These are phyloP conservation scores for Leptoteleia sp. DNA, from an alignment of 1,140 invertebrate genomes.

Conservation along the genomic window DNA sequence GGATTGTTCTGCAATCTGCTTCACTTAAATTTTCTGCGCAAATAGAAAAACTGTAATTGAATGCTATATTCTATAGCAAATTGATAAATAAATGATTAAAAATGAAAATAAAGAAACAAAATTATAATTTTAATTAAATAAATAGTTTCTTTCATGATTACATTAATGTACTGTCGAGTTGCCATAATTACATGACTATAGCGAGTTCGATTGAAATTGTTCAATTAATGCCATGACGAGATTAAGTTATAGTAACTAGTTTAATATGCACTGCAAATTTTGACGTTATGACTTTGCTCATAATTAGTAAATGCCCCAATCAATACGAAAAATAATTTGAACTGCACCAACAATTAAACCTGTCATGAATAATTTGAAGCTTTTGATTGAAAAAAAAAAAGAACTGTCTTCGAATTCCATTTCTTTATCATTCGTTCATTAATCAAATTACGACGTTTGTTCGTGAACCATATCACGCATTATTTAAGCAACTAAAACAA, in stretches of 20 bases:
- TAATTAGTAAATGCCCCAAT: slow-evolving; percentile 10
- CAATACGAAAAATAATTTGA: slow-evolving; percentile 3
- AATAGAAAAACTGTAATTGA: too few relatives aligned
- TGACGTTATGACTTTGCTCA: slow-evolving; percentile 19
- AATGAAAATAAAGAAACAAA: not conserved
- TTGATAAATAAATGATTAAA: too few relatives aligned
- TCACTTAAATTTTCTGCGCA: too few relatives aligned
- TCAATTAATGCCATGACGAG: slow-evolving; percentile 34
- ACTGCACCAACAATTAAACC: slow-evolving; percentile 1
- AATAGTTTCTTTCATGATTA: slow-evolving; percentile 5
- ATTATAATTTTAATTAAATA: not conserved
- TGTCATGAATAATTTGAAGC: not conserved
- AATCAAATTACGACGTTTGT: too few relatives aligned
- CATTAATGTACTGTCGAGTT: slow-evolving; percentile 14
- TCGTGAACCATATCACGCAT: too few relatives aligned
- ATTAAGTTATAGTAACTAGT: slow-evolving; percentile 46
- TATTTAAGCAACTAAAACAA: too few relatives aligned
- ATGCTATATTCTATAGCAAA: too few relatives aligned
- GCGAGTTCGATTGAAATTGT: slow-evolving; percentile 32
- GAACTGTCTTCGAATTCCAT: not conserved
- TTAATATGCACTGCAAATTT: slow-evolving; percentile 40
- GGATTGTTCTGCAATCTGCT: too few relatives aligned
- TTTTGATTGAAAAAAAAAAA: not conserved
- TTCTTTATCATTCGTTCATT: too few relatives aligned
- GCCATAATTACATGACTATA: slow-evolving; percentile 28